Evolutionary conservation across 2,113 vertebrate species (phyloP).

Genomic region (Psettodes erumei): DNA sequence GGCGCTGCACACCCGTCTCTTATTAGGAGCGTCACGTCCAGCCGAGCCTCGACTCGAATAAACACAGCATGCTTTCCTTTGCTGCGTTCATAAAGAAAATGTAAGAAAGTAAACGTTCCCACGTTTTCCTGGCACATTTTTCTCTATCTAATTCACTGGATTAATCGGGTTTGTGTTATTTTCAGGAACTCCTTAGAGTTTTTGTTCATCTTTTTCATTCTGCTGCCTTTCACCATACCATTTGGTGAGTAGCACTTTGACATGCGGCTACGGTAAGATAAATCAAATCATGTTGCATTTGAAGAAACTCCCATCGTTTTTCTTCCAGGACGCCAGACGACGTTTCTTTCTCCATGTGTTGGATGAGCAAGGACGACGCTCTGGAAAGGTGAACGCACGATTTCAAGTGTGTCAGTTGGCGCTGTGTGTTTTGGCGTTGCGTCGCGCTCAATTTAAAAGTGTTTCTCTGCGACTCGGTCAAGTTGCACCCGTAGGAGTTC

Average conservation of each 20-base stretch:
- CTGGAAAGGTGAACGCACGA: slow-evolving; percentile 55
- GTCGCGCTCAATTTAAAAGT: too few species aligned
- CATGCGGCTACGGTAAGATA: too few species aligned
- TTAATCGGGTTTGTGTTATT: background rate
- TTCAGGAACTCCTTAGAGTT: slow-evolving; percentile 57
- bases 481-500: slow-evolving; percentile 57
- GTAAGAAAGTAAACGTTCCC: slow-evolving; percentile 26
- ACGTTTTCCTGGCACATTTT: fast-evolving
- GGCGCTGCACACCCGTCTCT: slow-evolving; percentile 60
- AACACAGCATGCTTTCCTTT: slow-evolving; percentile 6
- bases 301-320: background rate
- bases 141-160: background rate
- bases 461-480: slow-evolving; percentile 37
- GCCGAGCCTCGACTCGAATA: background rate
- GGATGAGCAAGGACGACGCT: slow-evolving; percentile 46
- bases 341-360: slow-evolving; percentile 74
- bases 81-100: slow-evolving; percentile 34
- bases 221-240: slow-evolving; percentile 38
- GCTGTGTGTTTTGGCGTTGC: too few species aligned
- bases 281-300: background rate
- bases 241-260: slow-evolving; percentile 63
- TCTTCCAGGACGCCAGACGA: slow-evolving; percentile 49
- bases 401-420: too few species aligned
- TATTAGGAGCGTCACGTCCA: slow-evolving; percentile 43
- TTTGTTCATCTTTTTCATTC: slow-evolving; percentile 40